phyloP scores from a whole-genome alignment of 2,888 invertebrate genomes.

The Cataglyphis altisquamis region DNA sequence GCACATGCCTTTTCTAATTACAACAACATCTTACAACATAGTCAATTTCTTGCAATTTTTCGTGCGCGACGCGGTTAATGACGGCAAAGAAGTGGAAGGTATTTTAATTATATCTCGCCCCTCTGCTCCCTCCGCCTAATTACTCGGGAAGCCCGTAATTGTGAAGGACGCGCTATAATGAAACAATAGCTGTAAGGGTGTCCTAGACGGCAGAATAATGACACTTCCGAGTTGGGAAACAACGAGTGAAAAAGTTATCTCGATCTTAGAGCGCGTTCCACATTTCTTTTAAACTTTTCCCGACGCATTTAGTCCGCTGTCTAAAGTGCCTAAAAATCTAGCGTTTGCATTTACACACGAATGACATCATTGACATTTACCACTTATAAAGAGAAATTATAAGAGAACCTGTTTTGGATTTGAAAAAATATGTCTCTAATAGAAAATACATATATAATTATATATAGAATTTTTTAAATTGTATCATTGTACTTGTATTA shows the following conservation, averaged over 20 bases:
- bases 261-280: neutral
- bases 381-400: neutral
- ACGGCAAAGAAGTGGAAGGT: conserved; percentile 32
- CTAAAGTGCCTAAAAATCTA: neutral
- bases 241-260: conserved; percentile 48
- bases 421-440: neutral
- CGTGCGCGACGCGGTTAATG: conserved; percentile 34
- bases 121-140: conserved; percentile 16
- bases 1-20: neutral
- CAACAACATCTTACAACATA: neutral
- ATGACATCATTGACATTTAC: neutral
- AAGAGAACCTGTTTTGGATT: neutral
- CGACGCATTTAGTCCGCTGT: neutral
- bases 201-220: conserved; percentile 47
- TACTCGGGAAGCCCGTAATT: conserved; percentile 42
- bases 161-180: conserved; percentile 46
- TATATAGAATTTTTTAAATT: neutral
- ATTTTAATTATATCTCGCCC: conserved; percentile 55
- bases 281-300: conserved; percentile 9
- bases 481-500: neutral
- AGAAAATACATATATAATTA: neutral
- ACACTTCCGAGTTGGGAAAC: conserved; percentile 41
- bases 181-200: conserved; percentile 52
- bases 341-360: neutral
- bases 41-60: conserved; percentile 11